Base-by-base conservation (phyloP, 2,797 vertebrate species). In the Sebastes umbrosus region DNA sequence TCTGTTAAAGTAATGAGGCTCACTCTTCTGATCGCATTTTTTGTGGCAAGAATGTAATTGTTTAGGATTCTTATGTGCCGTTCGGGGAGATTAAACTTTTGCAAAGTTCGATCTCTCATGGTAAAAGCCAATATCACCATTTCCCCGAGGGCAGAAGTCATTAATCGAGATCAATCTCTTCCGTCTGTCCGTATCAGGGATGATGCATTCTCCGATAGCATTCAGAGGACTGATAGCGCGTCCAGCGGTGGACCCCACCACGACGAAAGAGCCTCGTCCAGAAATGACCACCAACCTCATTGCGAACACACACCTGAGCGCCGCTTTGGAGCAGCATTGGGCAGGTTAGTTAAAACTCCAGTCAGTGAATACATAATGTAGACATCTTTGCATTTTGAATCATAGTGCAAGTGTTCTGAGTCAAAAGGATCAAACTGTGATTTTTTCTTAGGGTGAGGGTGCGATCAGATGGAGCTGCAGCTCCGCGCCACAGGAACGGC, bases 381-480 rank as follows among this genome's bases (percentile, higher is more conserved):
- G 18, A 36, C 13, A 18, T 43, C 4, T 71, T 55, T 8, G 11
- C 10, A 34, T 50, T 71, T 63, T 22, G 55, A 60, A 34, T 74
- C 32, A 2, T 2, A 0, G 5, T 34, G 8, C 14, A 58, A 16
- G 29, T 67, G 8, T 7, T 55, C 4, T 36, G 14, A 73, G 16
- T 24, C 1, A 32, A 67, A 27, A 46, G 36, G 12, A 14, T 46
- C 6, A 71, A 64, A 76, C 22, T 60, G 16, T 64, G 25, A 39
- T 66, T 62, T 36, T 59, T 58, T 93, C 79, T 90, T 86, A 98
- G 97, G 82, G 94, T 97, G 88, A 96, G 97, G 73, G 82, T 99
- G 87, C 96, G 97, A 90, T 98, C 98, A 3, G 98, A 99, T 11
- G 97, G 98, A 10, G 97, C 96, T 1, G 96, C 96, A 24, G 97